A percentile compares a stretch with the other conserved stretches of the same genome.
These are phyloP conservation scores for Heliangelus exortis DNA, from an alignment of 2,797 vertebrate species.

Conservation along the genomic window DNA sequence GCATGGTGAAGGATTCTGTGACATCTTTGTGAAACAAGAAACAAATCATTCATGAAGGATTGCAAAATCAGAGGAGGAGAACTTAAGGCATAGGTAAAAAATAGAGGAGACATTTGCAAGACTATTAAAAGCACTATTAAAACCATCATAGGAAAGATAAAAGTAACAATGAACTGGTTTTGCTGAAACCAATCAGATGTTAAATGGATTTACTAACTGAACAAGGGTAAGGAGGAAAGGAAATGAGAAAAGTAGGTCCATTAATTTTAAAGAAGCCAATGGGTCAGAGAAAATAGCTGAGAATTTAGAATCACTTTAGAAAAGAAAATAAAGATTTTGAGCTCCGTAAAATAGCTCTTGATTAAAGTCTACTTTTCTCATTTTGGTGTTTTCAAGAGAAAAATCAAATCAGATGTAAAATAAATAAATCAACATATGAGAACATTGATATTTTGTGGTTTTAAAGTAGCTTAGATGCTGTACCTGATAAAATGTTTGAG, in stretches of 20 bases:
- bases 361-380: neutral
- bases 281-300: neutral
- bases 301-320: neutral
- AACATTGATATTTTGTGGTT: neutral
- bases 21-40: neutral
- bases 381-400: neutral
- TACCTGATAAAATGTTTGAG: neutral
- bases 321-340: neutral
- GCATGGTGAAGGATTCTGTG: neutral
- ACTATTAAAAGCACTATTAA: neutral
- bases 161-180: neutral
- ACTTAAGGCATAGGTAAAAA: neutral
- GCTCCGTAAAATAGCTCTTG: neutral
- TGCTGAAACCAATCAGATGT: neutral
- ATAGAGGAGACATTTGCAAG: neutral
- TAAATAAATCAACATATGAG: neutral
- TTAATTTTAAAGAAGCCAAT: neutral
- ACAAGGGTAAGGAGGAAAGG: neutral
- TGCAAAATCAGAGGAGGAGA: neutral
- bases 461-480: neutral
- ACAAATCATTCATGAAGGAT: neutral
- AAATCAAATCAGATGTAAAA: neutral
- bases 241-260: neutral
- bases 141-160: neutral
- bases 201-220: neutral